Evolutionary conservation across 1,140 invertebrate genomes (phyloP).

Genomic region (Lepeophtheirus salmonis): DNA sequence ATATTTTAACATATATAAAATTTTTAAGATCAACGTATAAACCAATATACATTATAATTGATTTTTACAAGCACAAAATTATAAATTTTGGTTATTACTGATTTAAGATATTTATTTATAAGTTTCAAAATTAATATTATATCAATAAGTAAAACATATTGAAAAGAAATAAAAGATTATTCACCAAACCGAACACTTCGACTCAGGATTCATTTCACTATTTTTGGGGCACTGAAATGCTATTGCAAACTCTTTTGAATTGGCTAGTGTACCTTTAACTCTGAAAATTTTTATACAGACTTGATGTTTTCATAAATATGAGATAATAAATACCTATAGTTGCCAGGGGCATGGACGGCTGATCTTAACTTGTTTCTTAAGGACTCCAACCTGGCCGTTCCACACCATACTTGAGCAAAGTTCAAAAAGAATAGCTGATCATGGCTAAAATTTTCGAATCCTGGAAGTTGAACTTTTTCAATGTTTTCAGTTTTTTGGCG

Average conservation of each 20-base stretch:
- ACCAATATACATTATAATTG: too few species aligned
- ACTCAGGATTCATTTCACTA: conserved; percentile 23
- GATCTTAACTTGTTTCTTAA: conserved; percentile 29
- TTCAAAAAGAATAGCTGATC: conserved; percentile 35
- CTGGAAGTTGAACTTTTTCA: conserved; percentile 19
- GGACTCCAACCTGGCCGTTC: conserved; percentile 30
- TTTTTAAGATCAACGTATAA: too few species aligned
- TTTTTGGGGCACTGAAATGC: conserved; percentile 32
- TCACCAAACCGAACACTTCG: conserved; percentile 26
- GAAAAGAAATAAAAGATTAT: neutral
- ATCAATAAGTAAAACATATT: too few species aligned
- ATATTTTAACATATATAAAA: too few species aligned
- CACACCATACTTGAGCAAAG: conserved; percentile 34
- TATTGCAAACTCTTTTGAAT: conserved; percentile 33
- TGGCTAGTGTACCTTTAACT: conserved; percentile 36
- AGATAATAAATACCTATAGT: conserved; percentile 28
- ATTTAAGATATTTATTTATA: too few species aligned
- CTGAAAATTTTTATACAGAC: conserved; percentile 21
- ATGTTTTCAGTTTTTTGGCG: conserved; percentile 24
- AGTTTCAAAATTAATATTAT: too few species aligned
- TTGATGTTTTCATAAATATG: neutral
- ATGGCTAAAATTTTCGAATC: conserved; percentile 26
- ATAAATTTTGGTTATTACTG: too few species aligned
- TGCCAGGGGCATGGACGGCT: conserved; percentile 31
- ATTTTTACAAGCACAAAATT: too few species aligned